A percentile compares a stretch with the other conserved stretches of the same genome.
phyloP scores from a whole-genome alignment of 2,113 vertebrate genomes.

The Melanocharis versteri region DNA sequence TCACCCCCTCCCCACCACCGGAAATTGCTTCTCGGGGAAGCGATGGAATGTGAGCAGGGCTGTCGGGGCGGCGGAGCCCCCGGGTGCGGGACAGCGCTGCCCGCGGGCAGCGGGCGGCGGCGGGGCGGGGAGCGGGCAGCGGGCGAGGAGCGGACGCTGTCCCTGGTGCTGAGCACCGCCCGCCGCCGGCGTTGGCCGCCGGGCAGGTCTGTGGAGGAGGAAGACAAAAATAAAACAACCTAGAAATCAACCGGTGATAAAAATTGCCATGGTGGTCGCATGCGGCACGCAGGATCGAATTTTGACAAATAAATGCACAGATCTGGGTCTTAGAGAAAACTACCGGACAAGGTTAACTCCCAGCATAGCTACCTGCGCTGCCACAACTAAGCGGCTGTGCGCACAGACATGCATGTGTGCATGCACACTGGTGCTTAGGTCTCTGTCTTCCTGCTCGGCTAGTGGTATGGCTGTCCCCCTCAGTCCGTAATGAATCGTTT shows the following conservation, averaged over 20 bases:
- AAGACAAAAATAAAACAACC: not conserved
- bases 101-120: not conserved
- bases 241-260: not conserved
- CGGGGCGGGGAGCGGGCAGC: not conserved
- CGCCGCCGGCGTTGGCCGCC: not conserved
- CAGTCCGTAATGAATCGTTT: not conserved
- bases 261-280: not conserved
- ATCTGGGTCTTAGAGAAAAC: not conserved
- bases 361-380: not conserved
- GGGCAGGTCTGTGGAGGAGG: not conserved
- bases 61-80: not conserved
- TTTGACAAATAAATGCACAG: not conserved
- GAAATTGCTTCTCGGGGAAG: not conserved
- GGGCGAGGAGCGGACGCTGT: conserved; percentile 32
- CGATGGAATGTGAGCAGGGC: not conserved
- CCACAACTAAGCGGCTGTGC: not conserved
- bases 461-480: not conserved
- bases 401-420: not conserved
- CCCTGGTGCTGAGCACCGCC: conserved; percentile 63
- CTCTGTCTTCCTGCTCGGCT: not conserved
- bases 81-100: not conserved
- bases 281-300: fast-evolving
- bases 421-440: not conserved
- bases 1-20: not conserved
- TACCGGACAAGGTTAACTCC: not conserved